phyloP scores from a whole-genome alignment of 1,140 invertebrate species.

The Zaprionus vittiger region DNA sequence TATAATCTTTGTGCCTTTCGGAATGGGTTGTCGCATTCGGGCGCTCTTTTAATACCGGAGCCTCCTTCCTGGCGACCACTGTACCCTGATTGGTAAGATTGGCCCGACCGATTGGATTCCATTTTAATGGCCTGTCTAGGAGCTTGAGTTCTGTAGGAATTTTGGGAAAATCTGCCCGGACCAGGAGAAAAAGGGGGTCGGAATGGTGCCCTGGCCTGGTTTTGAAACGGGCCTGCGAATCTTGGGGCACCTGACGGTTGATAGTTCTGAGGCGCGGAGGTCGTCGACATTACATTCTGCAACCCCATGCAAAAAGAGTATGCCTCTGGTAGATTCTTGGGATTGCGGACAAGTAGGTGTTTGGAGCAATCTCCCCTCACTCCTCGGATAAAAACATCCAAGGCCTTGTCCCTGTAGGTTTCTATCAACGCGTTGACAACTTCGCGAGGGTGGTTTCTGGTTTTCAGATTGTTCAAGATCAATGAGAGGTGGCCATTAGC shows the following conservation, averaged over 20 bases:
- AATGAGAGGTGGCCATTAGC: too few relatives aligned
- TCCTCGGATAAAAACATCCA: too few relatives aligned
- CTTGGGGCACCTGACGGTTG: too few relatives aligned
- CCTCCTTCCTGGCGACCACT: background rate
- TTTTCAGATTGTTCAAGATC: too few relatives aligned
- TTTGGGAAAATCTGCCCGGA: background rate
- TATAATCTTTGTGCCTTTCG: slow-evolving; percentile 1
- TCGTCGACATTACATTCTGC: background rate
- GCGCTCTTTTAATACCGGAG: background rate
- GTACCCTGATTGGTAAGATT: background rate
- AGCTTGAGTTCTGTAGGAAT: background rate
- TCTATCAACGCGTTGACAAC: too few relatives aligned
- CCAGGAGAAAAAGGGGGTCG: background rate
- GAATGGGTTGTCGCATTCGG: background rate
- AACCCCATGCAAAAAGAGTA: background rate
- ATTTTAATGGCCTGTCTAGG: slow-evolving; percentile 1
- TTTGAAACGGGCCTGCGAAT: background rate
- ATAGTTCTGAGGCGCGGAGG: background rate
- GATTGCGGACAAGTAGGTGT: too few relatives aligned
- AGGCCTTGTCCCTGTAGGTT: too few relatives aligned
- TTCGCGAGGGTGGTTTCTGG: too few relatives aligned
- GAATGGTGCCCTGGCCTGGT: background rate
- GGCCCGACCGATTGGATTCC: background rate
- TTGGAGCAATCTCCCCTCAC: too few relatives aligned
- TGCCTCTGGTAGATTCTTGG: too few relatives aligned